These are phyloP conservation scores for Strix aluco DNA, from an alignment of 2,113 vertebrate genomes.

Conservation along the genomic window DNA sequence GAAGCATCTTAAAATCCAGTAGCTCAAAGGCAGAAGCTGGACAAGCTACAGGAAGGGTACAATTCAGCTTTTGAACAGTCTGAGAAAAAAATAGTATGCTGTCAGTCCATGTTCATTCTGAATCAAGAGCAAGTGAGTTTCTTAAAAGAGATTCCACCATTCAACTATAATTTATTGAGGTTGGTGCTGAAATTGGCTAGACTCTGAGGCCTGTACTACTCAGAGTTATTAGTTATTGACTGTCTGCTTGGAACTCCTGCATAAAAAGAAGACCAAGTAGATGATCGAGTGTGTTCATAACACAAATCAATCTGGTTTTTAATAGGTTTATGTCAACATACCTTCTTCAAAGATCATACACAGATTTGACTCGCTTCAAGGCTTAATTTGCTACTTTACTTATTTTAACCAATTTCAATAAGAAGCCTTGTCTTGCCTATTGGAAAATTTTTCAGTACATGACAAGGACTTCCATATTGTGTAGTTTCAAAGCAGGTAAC, in stretches of 20 bases:
- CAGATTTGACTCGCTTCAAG: neutral
- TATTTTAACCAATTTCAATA: neutral
- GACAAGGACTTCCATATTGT: neutral
- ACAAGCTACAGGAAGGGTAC: neutral
- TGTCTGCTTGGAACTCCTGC: neutral
- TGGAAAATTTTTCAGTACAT: neutral
- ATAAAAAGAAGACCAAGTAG: neutral
- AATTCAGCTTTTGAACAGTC: neutral
- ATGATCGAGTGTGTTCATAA: neutral
- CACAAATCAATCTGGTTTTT: neutral
- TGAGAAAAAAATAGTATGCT: neutral
- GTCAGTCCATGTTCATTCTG: neutral
- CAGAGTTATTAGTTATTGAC: neutral
- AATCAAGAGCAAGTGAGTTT: neutral
- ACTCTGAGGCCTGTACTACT: accelerated
- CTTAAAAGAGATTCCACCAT: neutral
- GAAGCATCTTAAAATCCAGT: neutral
- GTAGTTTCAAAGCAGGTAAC: neutral
- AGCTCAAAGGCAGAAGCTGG: neutral
- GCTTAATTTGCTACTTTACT: neutral
- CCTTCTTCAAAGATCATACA: neutral
- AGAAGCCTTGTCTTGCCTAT: neutral
- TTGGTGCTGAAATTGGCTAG: neutral
- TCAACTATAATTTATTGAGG: accelerated
- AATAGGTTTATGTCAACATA: neutral